phyloP scores from a whole-genome alignment of 2,888 invertebrate genomes.

The Parascotia fuliginaria region DNA sequence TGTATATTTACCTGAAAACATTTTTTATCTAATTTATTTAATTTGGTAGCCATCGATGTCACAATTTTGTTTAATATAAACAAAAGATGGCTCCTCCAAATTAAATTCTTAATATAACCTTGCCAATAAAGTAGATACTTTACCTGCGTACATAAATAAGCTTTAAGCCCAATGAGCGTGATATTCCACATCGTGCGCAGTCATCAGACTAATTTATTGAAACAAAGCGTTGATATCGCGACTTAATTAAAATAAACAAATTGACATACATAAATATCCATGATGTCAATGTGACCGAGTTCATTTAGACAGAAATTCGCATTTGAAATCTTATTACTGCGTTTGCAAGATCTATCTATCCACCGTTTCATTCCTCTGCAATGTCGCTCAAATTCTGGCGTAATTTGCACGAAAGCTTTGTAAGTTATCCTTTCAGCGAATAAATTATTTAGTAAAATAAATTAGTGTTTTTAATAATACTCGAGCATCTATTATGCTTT shows the following conservation, averaged over 20 bases:
- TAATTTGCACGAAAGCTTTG: slow-evolving; percentile 50
- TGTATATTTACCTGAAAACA: no score
- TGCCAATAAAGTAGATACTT: not conserved
- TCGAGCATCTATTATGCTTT: slow-evolving; percentile 43
- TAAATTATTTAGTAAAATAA: slow-evolving; percentile 60
- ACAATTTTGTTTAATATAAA: no score
- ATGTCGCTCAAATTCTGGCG: slow-evolving; percentile 61
- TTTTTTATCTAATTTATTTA: no score
- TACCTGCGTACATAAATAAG: not conserved
- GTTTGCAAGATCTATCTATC: slow-evolving; percentile 45
- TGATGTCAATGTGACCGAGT: slow-evolving; percentile 54
- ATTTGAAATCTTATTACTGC: slow-evolving; percentile 76
- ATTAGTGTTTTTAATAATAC: slow-evolving; percentile 52
- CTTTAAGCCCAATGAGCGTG: not conserved
- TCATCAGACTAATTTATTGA: slow-evolving; percentile 20
- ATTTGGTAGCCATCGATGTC: no score
- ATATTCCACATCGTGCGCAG: not conserved
- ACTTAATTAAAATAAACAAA: slow-evolving; percentile 42
- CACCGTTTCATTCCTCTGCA: slow-evolving; percentile 51
- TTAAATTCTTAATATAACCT: no score
- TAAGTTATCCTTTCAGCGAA: slow-evolving; percentile 60
- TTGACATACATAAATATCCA: slow-evolving; percentile 45
- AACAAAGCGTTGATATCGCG: slow-evolving; percentile 36
- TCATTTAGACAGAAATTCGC: slow-evolving; percentile 70
- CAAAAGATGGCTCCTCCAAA: no score